Evolutionary conservation across 2,888 invertebrate species (phyloP).

Genomic region (Priocnemis perturbator): DNA sequence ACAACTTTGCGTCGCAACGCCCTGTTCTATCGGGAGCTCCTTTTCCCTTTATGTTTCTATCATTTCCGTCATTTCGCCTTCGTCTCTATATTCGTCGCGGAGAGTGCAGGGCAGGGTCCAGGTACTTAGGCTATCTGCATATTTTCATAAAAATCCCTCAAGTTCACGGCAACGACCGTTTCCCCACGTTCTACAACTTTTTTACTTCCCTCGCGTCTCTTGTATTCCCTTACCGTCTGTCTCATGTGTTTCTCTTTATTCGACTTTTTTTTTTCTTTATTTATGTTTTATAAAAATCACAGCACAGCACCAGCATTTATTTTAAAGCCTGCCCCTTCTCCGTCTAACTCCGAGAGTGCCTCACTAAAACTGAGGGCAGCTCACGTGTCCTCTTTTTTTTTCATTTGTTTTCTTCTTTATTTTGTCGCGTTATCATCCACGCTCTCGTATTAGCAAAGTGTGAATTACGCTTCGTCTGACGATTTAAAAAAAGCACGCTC

Average conservation of each 20-base stretch:
- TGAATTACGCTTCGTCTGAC: constrained; percentile 10
- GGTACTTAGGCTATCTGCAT: constrained; percentile 72
- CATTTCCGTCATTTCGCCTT: constrained; percentile 16
- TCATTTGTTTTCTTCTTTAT: constrained; percentile 20
- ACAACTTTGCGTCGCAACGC: constrained; percentile 37
- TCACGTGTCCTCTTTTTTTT: neutral
- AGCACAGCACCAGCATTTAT: constrained; percentile 72
- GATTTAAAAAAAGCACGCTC: constrained; percentile 34
- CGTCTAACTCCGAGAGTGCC: constrained; percentile 56
- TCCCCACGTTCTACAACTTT: constrained; percentile 21
- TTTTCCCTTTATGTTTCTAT: constrained; percentile 29
- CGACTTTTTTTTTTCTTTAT: constrained; percentile 41
- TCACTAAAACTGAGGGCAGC: constrained; percentile 66
- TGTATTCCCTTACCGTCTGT: constrained; percentile 22
- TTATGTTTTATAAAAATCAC: constrained; percentile 70
- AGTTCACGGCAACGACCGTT: constrained; percentile 32
- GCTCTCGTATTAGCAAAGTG: constrained; percentile 24
- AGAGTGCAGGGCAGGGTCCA: constrained; percentile 69
- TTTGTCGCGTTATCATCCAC: constrained; percentile 18
- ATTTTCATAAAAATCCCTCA: constrained; percentile 65
- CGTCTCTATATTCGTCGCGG: constrained; percentile 55
- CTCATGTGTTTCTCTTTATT: constrained; percentile 30
- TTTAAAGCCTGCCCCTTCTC: constrained; percentile 61
- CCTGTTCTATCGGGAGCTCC: neutral
- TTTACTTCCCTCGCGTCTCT: constrained; percentile 7